phyloP scores from a whole-genome alignment of 2,113 vertebrate genomes.

The Labrus mixtus region DNA sequence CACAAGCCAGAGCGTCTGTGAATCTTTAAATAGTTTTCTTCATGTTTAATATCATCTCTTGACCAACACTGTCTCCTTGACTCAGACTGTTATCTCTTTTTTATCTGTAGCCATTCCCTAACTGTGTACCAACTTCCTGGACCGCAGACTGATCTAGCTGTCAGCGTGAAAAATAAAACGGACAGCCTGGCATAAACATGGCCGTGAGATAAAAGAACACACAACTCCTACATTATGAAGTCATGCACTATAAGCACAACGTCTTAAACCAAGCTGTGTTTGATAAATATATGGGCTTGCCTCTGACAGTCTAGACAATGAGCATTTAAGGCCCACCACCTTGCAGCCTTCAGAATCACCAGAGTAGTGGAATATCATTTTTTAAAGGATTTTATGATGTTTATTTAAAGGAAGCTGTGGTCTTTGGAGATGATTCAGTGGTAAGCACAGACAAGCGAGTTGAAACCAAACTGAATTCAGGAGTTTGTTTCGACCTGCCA shows the following conservation, averaged over 20 bases:
- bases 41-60: conserved; percentile 10
- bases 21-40: not conserved
- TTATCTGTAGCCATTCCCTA: conserved; percentile 21
- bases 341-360: conserved; percentile 3
- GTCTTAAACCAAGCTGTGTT: not conserved
- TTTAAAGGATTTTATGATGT: too few relatives aligned
- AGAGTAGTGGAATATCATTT: not conserved
- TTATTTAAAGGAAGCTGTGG: conserved; percentile 1
- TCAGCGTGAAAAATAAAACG: conserved; percentile 15
- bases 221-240: conserved; percentile 2
- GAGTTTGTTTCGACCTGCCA: conserved; percentile 28
- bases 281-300: conserved; percentile 20
- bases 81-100: conserved; percentile 1
- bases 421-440: not conserved
- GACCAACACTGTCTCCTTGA: conserved; percentile 16
- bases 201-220: conserved; percentile 36
- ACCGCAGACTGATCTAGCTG: conserved; percentile 7
- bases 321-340: conserved; percentile 21
- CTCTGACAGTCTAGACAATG: conserved; percentile 33
- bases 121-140: not conserved
- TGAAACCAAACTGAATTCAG: not conserved
- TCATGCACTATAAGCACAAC: conserved; percentile 25
- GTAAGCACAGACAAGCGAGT: conserved; percentile 12
- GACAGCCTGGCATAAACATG: conserved; percentile 1
- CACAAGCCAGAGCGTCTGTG: not conserved